These are phyloP conservation scores for Clistopyga incitator DNA, from an alignment of 2,888 invertebrate genomes.

Conservation along the genomic window DNA sequence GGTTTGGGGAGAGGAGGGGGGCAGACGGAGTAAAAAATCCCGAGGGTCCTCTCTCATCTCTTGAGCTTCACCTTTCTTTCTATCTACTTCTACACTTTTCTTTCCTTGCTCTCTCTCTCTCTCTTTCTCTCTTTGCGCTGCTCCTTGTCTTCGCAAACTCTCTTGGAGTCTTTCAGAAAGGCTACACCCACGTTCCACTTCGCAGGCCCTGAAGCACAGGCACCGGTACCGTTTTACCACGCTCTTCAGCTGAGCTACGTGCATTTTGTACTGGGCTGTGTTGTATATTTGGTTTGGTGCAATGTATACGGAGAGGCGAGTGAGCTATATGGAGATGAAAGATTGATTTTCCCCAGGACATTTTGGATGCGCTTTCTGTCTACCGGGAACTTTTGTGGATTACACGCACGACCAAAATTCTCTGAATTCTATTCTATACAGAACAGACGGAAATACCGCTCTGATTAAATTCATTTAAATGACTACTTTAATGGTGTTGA, in stretches of 20 bases:
- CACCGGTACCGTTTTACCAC: slow-evolving; percentile 33
- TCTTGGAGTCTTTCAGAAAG: slow-evolving; percentile 35
- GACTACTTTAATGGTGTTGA: neutral
- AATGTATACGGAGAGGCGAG: slow-evolving; percentile 11
- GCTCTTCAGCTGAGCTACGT: slow-evolving; percentile 21
- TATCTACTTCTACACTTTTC: slow-evolving; percentile 2
- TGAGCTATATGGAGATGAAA: slow-evolving; percentile 38
- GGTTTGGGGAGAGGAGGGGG: neutral
- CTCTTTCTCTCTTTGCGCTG: neutral
- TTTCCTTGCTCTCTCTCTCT: neutral
- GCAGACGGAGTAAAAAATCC: slow-evolving; percentile 7
- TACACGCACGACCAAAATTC: neutral
- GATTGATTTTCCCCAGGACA: slow-evolving; percentile 56
- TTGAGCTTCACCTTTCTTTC: slow-evolving; percentile 39
- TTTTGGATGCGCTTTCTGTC: slow-evolving; percentile 37
- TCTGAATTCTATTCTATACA: neutral
- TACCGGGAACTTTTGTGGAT: neutral
- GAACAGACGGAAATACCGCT: neutral
- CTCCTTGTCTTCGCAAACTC: slow-evolving; percentile 30
- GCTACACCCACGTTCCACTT: slow-evolving; percentile 49
- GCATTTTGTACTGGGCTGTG: slow-evolving; percentile 6
- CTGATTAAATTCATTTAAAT: neutral
- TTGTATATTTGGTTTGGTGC: neutral
- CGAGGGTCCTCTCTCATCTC: slow-evolving; percentile 18
- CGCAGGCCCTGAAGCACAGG: slow-evolving; percentile 10